Conservation (phyloP, 2,888 invertebrate genomes). For the Beris chalybata region DNA sequence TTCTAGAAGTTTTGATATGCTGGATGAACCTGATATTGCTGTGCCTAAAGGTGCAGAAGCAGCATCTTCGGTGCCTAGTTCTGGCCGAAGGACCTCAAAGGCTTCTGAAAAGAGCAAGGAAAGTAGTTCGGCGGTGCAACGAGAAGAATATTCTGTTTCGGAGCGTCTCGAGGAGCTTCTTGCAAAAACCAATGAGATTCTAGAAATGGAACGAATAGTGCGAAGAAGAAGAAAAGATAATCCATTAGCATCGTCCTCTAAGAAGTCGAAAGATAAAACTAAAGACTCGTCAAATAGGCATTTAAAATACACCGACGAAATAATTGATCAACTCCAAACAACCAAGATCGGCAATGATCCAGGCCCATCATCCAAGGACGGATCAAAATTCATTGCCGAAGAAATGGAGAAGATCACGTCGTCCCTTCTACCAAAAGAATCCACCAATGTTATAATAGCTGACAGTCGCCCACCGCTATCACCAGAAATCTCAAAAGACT, state of each 20-base stretch:
- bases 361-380: not conserved
- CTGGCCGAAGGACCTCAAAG: constrained; percentile 29
- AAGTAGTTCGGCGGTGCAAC: constrained; percentile 39
- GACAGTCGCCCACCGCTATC: constrained; percentile 34
- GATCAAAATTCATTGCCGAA: constrained; percentile 37
- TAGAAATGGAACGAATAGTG: constrained; percentile 49
- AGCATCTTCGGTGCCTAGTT: constrained; percentile 33
- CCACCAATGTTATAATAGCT: not conserved
- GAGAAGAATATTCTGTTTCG: constrained; percentile 49
- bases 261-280: constrained; percentile 55
- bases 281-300: constrained; percentile 41
- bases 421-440: constrained; percentile 28
- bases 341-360: not conserved
- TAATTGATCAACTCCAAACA: constrained; percentile 31
- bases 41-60: constrained; percentile 44
- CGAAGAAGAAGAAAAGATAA: constrained; percentile 40
- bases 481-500: constrained; percentile 37
- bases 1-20: constrained; percentile 60
- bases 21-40: constrained; percentile 46
- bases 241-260: constrained; percentile 11
- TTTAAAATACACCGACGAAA: constrained; percentile 21
- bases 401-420: constrained; percentile 41
- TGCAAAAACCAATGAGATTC: constrained; percentile 51
- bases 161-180: constrained; percentile 49
- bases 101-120: constrained; percentile 33